Evolutionary conservation across 2,888 invertebrate genomes (phyloP), one percentile per base, ranked within the genome.

Genomic region (Andrena marginata): DNA sequence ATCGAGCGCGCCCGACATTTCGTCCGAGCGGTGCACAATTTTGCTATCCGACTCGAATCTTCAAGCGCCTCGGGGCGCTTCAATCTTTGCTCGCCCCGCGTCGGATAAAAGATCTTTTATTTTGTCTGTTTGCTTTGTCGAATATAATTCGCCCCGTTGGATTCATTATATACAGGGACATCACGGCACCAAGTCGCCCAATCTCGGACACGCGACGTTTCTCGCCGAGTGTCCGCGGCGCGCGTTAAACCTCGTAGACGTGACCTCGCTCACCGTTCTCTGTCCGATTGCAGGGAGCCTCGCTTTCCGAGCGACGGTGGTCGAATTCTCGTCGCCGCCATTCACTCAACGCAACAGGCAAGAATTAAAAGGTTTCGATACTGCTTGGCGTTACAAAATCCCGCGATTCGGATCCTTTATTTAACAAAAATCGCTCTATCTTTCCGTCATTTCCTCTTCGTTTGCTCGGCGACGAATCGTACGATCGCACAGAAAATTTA

Each of bases 81-180:
- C 16, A 0, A 42, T 42, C 42, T 13, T 16, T 42, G 16, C 42
- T 16, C 42, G 16, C 42, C 42, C 42, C 42, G 13, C 42, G 42
- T 42, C 42, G 42, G 42, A 1, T 13, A 16, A 31, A 23, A n/a
- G 6, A 33, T 16, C 20, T 29, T 20, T 51, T 51, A 8, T 8
- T 51, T 8, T 1, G 4, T 1, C 13, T 4, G 42, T 42, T 42
- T 42, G 42, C n/a, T 42, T 42, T 33, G 10, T 1, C 23, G 8
- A 59, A 64, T n/a, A 7, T n/a, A 7, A 42, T 49, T 23, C 20
- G 59, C 59, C 65, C 1, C 23, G 13, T 54, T 35, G n/a, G 72
- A 70, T 76, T 76, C 82, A 48, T 80, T 76, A 54, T 80, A 80
- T 80, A 85, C 80, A 87, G 70, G 70, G 70, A 84, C 75, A 84